Percentiles rank a stretch among this genome's conserved stretches.
Conservation (phyloP, 2,113 vertebrate species). For the Hoplias malabaricus region DNA sequence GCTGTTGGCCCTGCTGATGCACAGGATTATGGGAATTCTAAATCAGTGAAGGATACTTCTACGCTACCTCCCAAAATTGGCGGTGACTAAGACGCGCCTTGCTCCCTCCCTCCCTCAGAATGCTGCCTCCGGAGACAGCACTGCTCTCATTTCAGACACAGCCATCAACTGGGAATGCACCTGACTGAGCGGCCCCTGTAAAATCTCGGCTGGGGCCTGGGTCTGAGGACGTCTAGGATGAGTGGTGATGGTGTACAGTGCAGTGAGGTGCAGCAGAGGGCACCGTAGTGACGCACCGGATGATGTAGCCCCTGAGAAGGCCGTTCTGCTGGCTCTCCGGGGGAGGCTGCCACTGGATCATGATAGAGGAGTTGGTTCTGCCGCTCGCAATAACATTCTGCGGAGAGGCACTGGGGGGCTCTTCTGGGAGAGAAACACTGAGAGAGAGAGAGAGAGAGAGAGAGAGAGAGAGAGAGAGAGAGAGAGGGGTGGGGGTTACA, state of each 20-base stretch:
- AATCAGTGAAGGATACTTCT: too few relatives aligned
- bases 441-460: neutral
- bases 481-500: too few relatives aligned
- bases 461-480: neutral
- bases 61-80: too few relatives aligned
- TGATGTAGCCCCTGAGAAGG: slow-evolving; percentile 86
- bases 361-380: slow-evolving; percentile 96
- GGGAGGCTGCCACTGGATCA: slow-evolving; percentile 98
- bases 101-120: too few relatives aligned
- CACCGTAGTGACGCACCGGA: slow-evolving; percentile 75
- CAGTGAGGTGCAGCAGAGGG: neutral
- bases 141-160: too few relatives aligned
- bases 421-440: slow-evolving; percentile 92
- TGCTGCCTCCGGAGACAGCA: too few relatives aligned
- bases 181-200: neutral
- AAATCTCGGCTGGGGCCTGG: too few relatives aligned
- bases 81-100: too few relatives aligned
- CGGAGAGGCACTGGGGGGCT: slow-evolving; percentile 88
- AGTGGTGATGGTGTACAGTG: neutral
- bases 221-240: too few relatives aligned
- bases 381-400: slow-evolving; percentile 95
- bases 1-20: too few relatives aligned
- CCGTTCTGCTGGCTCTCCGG: slow-evolving; percentile 96
- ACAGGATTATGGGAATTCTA: too few relatives aligned
- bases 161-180: too few relatives aligned